Conservation (phyloP, 2,888 invertebrate genomes). For the Synergus itoensis region DNA sequence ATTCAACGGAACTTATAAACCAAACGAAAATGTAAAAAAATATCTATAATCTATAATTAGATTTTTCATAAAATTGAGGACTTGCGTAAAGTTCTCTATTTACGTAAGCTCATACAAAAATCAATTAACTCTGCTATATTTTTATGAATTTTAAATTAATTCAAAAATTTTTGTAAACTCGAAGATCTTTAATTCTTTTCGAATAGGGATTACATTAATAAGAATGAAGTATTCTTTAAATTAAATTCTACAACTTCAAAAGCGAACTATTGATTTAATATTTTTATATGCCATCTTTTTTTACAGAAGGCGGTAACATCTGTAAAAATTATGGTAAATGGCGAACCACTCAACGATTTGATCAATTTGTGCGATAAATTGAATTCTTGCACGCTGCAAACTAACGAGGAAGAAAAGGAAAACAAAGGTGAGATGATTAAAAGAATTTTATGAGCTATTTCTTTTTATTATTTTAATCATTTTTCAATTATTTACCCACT, state of each 20-base stretch:
- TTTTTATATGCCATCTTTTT: neutral
- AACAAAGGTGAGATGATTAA: constrained; percentile 48
- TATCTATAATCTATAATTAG: neutral
- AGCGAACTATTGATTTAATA: neutral
- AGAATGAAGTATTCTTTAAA: neutral
- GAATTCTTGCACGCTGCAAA: constrained; percentile 53
- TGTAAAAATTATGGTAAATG: constrained; percentile 1
- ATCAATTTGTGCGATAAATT: constrained; percentile 57
- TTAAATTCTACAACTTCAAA: no score
- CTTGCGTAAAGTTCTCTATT: neutral
- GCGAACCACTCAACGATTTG: constrained; percentile 15
- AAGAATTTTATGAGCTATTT: constrained; percentile 1
- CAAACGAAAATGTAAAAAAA: neutral
- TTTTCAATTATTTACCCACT: constrained; percentile 10
- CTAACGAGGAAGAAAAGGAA: constrained; percentile 47
- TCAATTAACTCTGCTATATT: neutral
- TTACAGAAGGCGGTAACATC: neutral
- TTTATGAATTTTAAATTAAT: neutral
- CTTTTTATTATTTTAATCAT: constrained; percentile 18
- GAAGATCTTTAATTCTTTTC: neutral
- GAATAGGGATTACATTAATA: neutral
- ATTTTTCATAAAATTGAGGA: neutral
- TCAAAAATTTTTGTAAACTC: no score
- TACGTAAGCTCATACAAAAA: neutral
- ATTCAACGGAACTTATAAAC: constrained; percentile 58